These are phyloP conservation scores for Denticeps clupeoides DNA, from an alignment of 2,797 vertebrate species.

Conservation along the genomic window DNA sequence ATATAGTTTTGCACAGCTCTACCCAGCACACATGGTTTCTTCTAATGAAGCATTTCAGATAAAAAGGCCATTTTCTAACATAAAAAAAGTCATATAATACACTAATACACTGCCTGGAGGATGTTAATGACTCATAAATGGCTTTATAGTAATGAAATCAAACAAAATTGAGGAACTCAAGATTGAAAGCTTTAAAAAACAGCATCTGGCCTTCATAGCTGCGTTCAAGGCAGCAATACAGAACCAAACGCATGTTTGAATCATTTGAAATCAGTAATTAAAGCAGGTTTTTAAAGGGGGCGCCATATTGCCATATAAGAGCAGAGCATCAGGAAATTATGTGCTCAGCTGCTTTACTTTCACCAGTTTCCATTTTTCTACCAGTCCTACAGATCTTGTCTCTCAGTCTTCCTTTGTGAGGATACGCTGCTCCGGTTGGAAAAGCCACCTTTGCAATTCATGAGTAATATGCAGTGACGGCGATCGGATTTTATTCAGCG, in stretches of 20 bases:
- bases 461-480: no score
- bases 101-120: no score
- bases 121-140: no score
- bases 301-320: slow-evolving; percentile 25
- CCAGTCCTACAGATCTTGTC: slow-evolving; percentile 8
- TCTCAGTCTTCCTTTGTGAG: not conserved
- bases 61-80: no score
- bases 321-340: slow-evolving; percentile 33
- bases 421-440: no score
- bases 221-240: not conserved
- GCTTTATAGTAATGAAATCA: no score
- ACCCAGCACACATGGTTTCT: not conserved
- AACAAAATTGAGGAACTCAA: no score
- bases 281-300: slow-evolving; percentile 30
- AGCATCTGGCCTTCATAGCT: not conserved
- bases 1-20: no score
- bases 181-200: no score
- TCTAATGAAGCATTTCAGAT: not conserved
- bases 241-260: slow-evolving; percentile 17
- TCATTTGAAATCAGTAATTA: slow-evolving; percentile 16
- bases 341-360: slow-evolving; percentile 33
- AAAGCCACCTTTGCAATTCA: no score
- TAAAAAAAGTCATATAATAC: no score
- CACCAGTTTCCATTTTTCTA: slow-evolving; percentile 6
- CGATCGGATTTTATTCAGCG: no score